Evolutionary conservation across 2,888 invertebrate genomes (phyloP), one percentile per base, ranked within the genome.

Genomic region (Drosophila incognita): DNA sequence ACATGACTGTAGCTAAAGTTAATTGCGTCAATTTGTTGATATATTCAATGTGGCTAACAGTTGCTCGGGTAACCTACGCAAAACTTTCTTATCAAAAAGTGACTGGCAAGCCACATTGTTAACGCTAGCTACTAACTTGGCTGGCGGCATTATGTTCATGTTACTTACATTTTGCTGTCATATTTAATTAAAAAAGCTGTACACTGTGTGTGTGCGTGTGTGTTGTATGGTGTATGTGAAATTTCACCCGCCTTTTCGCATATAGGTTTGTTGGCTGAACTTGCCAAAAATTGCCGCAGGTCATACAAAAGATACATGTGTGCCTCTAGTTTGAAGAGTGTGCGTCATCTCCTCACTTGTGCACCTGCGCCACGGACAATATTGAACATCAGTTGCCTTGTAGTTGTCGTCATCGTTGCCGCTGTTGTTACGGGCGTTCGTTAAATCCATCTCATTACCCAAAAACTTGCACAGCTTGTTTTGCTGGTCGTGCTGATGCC

Each of bases 391-490:
- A 77, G 69, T 71, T 76, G 35, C 33, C 67, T 56, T 62, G 53
- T 57, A 51, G 60, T 56, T 24, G 58, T 33, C 13, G 31, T 52
- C 57, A 57, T 11, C 29, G 42, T 21, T 58, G 35, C 27, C 15
- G 48, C n/a, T 59, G 48, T 4, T 70, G 63, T 63, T 74, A 68
- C 69, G 70, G 57, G 59, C 72, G 63, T 75, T 83, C 76, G 80
- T 83, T 82, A 83, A 80, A 76, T 80, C 64, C 73, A 69, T 38
- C 87, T 84, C 72, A 84, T 87, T 81, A 85, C 75, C 76, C 82
- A 58, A 56, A 80, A 82, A 78, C 72, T 78, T 74, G 70, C 35
- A 24, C 53, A 54, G 58, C 63, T 48, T 63, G 69, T 51, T 24
- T 62, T 31, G 51, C 31, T 27, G 48, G n/a, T 31, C 46, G 8